Conservation (phyloP, 2,888 invertebrate species). For the Ectemnius cavifrons region DNA sequence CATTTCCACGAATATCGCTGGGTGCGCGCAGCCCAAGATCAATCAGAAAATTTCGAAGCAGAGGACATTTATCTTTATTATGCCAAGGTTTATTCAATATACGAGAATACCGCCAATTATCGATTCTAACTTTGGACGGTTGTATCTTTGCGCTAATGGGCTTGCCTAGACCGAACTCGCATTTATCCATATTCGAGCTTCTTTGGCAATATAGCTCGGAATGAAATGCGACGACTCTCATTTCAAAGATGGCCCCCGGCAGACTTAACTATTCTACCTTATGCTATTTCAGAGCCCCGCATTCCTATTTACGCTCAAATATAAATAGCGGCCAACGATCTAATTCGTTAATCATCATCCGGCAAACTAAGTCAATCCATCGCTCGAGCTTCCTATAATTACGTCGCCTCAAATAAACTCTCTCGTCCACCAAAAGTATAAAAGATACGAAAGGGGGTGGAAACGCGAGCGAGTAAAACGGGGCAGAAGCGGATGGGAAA, state of each 20-base stretch:
- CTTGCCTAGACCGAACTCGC: not conserved
- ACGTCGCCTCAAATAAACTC: not conserved
- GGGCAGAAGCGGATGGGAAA: slow-evolving; percentile 26
- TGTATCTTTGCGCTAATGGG: not conserved
- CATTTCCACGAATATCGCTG: slow-evolving; percentile 66
- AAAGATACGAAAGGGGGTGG: not conserved
- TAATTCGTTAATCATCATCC: too few relatives aligned
- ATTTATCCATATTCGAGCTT: too few relatives aligned
- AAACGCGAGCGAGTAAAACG: not conserved
- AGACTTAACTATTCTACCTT: too few relatives aligned
- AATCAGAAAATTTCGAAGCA: slow-evolving; percentile 51
- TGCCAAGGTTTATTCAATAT: slow-evolving; percentile 28
- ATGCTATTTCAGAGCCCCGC: not conserved
- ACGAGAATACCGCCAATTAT: not conserved
- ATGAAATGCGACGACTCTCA: too few relatives aligned
- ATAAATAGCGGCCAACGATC: too few relatives aligned
- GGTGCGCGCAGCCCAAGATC: slow-evolving; percentile 44
- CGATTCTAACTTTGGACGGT: not conserved
- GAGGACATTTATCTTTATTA: slow-evolving; percentile 46
- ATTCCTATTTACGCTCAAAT: not conserved
- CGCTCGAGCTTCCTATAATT: not conserved
- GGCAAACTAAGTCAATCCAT: slow-evolving; percentile 8
- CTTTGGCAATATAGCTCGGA: too few relatives aligned
- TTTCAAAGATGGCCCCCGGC: too few relatives aligned
- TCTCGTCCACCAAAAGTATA: not conserved